These are phyloP conservation scores for Trisateles emortualis DNA, from an alignment of 2,888 invertebrate species.

Conservation along the genomic window DNA sequence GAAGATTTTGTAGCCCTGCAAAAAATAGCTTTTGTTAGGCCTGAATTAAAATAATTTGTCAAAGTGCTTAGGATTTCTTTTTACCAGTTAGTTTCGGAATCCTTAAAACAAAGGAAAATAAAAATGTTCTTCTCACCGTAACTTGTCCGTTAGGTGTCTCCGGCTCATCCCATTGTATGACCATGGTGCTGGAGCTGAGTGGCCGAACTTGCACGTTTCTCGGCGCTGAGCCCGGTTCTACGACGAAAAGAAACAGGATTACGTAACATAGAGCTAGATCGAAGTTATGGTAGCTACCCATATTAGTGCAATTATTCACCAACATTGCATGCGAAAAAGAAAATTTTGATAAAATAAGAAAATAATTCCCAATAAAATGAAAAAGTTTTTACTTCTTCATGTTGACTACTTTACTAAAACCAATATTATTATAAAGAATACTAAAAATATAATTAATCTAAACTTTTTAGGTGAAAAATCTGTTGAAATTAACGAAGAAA, in stretches of 20 bases:
- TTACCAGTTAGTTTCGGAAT: too few relatives aligned
- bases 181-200: constrained; percentile 97
- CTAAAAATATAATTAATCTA: too few relatives aligned
- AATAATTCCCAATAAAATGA: not conserved
- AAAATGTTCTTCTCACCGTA: constrained; percentile 88
- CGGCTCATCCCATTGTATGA: constrained; percentile 99
- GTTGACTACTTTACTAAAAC: too few relatives aligned
- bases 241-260: constrained; percentile 18
- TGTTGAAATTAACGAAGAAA: too few relatives aligned
- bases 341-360: not conserved
- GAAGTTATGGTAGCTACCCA: not conserved
- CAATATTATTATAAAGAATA: too few relatives aligned
- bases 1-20: constrained; percentile 98
- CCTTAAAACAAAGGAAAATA: too few relatives aligned
- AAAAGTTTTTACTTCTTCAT: not conserved
- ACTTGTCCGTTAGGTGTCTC: constrained; percentile 99
- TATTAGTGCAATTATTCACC: not conserved
- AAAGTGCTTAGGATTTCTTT: too few relatives aligned
- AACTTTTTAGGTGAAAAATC: too few relatives aligned
- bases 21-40: constrained; percentile 37
- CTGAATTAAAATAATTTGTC: not conserved
- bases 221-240: constrained; percentile 98
- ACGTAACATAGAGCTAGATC: not conserved
- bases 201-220: constrained; percentile 97
- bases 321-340: not conserved